A percentile compares a stretch with the other conserved stretches of the same genome.
Evolutionary conservation across 2,888 invertebrate species (phyloP).

Genomic region (Neoascia interrupta): DNA sequence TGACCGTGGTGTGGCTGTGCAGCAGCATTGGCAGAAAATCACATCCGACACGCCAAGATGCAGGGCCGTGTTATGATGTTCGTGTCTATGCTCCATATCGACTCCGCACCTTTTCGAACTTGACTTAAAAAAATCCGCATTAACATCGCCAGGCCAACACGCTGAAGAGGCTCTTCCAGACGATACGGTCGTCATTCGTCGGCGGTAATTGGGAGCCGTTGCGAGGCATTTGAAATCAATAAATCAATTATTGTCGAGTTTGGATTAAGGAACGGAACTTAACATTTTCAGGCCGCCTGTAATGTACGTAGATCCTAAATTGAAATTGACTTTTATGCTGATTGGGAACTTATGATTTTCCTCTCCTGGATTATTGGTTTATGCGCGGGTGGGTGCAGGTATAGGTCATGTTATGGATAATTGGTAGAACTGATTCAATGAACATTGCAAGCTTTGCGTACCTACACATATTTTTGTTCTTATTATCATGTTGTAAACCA

Average conservation of each 20-base stretch:
- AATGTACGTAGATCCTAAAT: slow-evolving; percentile 12
- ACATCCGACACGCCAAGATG: slow-evolving; percentile 33
- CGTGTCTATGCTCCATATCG: slow-evolving; percentile 26
- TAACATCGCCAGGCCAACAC: neutral
- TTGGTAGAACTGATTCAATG: too few relatives aligned
- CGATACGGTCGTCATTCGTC: neutral
- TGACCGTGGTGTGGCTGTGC: neutral
- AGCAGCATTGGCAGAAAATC: slow-evolving; percentile 7
- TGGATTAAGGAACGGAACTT: slow-evolving; percentile 51
- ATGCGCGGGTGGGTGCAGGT: too few relatives aligned
- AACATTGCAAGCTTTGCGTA: too few relatives aligned
- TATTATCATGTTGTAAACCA: too few relatives aligned
- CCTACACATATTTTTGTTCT: too few relatives aligned
- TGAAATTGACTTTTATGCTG: slow-evolving; percentile 56
- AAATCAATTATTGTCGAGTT: slow-evolving; percentile 68
- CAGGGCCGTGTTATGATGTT: neutral
- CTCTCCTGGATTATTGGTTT: slow-evolving; percentile 25
- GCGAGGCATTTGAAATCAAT: slow-evolving; percentile 60
- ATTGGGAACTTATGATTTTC: slow-evolving; percentile 53
- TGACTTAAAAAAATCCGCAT: slow-evolving; percentile 39
- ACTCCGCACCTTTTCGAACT: slow-evolving; percentile 39
- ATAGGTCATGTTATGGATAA: too few relatives aligned
- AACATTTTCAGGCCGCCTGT: neutral
- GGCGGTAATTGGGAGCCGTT: slow-evolving; percentile 50
- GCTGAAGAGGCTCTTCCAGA: slow-evolving; percentile 5